Evolutionary conservation across 1,140 invertebrate genomes (phyloP).

Genomic region (Odontomachus brunneus): DNA sequence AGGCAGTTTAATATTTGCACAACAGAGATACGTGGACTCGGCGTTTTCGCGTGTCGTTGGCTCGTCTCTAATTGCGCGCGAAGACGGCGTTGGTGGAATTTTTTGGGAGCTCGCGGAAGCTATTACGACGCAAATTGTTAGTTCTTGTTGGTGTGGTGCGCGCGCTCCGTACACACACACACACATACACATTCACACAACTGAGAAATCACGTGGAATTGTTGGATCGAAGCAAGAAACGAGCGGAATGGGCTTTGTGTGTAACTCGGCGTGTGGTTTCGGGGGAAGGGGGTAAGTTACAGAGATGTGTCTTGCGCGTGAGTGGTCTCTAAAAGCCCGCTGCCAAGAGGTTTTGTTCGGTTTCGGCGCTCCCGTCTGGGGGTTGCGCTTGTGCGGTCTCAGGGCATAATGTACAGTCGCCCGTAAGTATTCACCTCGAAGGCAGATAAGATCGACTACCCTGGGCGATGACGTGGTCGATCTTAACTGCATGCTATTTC

Average conservation of each 20-base stretch:
- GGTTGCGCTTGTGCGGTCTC: conserved; percentile 7
- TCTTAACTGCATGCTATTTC: conserved; percentile 66
- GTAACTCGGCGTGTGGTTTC: conserved; percentile 9
- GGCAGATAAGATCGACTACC: conserved; percentile 64
- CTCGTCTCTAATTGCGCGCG: neutral
- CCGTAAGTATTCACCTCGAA: neutral
- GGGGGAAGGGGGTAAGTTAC: conserved; percentile 10
- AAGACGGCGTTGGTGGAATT: conserved; percentile 5
- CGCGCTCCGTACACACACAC: too few relatives aligned
- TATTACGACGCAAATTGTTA: conserved; percentile 23
- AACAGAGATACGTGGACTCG: too few relatives aligned
- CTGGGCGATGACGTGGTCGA: conserved; percentile 64
- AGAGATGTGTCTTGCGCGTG: neutral
- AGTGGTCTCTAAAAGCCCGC: conserved; percentile 4
- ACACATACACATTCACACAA: too few relatives aligned
- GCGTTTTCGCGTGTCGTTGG: neutral
- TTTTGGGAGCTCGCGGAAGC: neutral
- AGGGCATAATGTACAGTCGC: conserved; percentile 7
- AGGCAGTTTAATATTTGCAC: too few relatives aligned
- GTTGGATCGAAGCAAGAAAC: conserved; percentile 32
- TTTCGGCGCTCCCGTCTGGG: neutral
- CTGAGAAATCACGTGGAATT: conserved; percentile 20
- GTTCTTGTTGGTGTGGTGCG: neutral
- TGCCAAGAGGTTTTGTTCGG: conserved; percentile 40
- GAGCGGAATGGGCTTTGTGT: conserved; percentile 27